Base-by-base conservation (phyloP, 2,888 invertebrate genomes). In the Diloba caeruleocephala region DNA sequence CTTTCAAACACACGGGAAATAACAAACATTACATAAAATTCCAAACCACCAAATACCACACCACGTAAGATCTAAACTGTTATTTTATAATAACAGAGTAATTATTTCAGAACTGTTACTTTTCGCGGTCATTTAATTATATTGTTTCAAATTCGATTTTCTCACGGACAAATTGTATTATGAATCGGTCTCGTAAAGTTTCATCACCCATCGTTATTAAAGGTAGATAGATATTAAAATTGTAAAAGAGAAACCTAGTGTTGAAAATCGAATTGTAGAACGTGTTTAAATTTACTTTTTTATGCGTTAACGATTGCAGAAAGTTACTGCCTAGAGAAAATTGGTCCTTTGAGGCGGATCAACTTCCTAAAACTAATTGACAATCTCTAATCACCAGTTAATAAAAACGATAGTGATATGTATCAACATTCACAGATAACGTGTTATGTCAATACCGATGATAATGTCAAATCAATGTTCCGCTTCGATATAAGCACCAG, bases 151-250 rank as follows among this genome's bases (percentile, higher is more conserved):
- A 21, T 25, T 36, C 31, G 41, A 38, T 56, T 5, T 31, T 67
- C 71, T 49, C 66, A 67, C 67, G 55, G 25, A 41, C 21, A 34
- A 29, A 32, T 42, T 38, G 29, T 42, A 29, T 49, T 36, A 43
- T 31, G 50, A 55, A 43, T 15, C 1, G 12, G 14, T 50, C 46
- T 67, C 21, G 42, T 41, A n/a, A 50, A 23, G 45, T 61, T 56
- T 53, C 45, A 56, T 61, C 15, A 19, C 31, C 38, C 21, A 28
- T 53, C 25, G 23, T 43, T 50, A 44, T 61, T 55, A 28, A 42
- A 71, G 55, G 49, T 67, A 45, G 39, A 29, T 29, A 6, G 26
- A n/a, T n/a, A n/a, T n/a, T n/a, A 4, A 23, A 21, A 19, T 45
- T 34, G 29, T 50, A 21, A 43, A 60, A 53, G 61, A 33, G 62